Conservation (phyloP, 2,113 vertebrate species). For the Rhinoderma darwinii region DNA sequence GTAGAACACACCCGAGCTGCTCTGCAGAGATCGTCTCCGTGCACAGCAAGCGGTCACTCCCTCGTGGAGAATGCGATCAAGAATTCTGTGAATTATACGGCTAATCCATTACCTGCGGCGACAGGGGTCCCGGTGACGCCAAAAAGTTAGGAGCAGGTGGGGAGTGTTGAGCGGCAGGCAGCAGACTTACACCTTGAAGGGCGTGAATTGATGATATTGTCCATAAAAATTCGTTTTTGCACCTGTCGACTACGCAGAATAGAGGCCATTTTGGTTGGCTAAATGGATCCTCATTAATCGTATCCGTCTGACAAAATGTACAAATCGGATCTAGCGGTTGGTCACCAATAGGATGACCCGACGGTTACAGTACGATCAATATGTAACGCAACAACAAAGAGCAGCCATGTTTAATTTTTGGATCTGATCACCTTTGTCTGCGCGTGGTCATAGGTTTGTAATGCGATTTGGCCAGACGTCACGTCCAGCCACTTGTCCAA, state of each 20-base stretch:
- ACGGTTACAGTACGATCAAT: too few species aligned
- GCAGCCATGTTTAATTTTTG: too few species aligned
- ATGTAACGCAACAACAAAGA: too few species aligned
- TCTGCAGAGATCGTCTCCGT: neutral
- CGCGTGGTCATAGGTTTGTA: too few species aligned
- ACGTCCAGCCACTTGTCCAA: too few species aligned
- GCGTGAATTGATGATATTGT: neutral
- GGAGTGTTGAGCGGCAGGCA: neutral
- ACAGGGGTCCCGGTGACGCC: neutral
- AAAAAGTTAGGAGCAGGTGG: neutral
- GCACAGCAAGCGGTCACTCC: constrained; percentile 38
- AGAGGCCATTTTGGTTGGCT: neutral
- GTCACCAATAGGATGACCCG: neutral
- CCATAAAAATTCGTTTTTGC: neutral
- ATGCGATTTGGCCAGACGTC: too few species aligned
- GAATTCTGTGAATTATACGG: constrained; percentile 44
- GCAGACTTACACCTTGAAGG: neutral
- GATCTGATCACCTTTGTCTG: too few species aligned
- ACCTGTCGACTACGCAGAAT: neutral
- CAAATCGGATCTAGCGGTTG: neutral
- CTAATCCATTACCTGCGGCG: constrained; percentile 26
- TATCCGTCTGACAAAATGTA: neutral
- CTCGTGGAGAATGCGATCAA: constrained; percentile 46
- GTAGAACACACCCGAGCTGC: constrained; percentile 33
- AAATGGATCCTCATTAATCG: neutral